These are phyloP conservation scores for Willisornis vidua DNA, from an alignment of 2,113 vertebrate species.

Conservation along the genomic window DNA sequence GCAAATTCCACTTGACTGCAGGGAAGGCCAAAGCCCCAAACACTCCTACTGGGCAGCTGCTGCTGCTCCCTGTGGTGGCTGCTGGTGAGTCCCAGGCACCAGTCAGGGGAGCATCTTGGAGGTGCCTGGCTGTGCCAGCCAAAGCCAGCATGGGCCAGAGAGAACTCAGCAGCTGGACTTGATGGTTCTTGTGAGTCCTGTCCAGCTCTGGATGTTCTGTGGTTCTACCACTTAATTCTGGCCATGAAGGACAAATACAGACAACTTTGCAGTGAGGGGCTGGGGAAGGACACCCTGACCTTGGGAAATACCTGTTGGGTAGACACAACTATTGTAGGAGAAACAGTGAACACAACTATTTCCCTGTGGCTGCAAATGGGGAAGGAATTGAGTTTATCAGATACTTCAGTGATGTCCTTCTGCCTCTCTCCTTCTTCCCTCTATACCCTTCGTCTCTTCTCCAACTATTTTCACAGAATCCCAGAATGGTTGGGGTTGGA, in stretches of 20 bases:
- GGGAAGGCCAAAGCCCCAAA: not conserved
- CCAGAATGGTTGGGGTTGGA: not conserved
- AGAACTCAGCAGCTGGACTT: not conserved
- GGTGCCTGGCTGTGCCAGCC: not conserved
- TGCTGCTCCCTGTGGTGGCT: not conserved
- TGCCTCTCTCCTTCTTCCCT: not conserved
- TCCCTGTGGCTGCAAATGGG: not conserved
- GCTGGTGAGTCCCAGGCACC: not conserved
- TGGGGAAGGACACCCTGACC: not conserved
- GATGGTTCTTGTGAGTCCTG: not conserved
- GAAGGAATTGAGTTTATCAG: not conserved
- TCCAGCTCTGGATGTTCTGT: not conserved
- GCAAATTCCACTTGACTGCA: not conserved
- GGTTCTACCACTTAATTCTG: not conserved
- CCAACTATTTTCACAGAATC: not conserved
- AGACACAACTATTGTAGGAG: not conserved
- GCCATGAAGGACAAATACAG: not conserved
- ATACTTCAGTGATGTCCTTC: not conserved
- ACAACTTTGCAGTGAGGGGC: not conserved
- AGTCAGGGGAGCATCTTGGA: not conserved
- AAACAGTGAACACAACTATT: not conserved
- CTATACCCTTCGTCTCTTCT: not conserved
- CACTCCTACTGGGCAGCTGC: not conserved
- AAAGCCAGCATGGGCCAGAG: not conserved
- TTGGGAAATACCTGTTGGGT: not conserved